Evolutionary conservation across 1,140 invertebrate species (phyloP), one percentile per base, ranked within the genome.

Genomic region (Bicyclus anynana): DNA sequence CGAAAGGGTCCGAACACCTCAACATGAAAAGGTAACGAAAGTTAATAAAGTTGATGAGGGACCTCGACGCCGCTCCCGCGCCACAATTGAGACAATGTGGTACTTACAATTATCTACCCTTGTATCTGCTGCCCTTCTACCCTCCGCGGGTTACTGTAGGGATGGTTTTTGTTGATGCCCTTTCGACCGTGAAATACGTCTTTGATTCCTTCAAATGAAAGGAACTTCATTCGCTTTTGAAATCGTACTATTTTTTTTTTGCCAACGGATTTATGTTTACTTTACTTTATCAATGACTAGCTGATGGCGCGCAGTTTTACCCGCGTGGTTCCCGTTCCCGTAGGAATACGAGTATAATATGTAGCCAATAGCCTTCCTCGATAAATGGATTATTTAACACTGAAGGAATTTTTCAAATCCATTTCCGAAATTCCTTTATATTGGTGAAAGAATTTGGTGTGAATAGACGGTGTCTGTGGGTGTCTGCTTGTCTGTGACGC

Each of bases 31-130:
- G 40, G 40, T 44, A 44, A 20, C 40, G n/a, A 14, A 44, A 44
- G 40, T 20, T 20, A 44, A 44, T 44, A 44, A 44, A 44, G 40
- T 44, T 44, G 40, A 44, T 12, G 40, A 44, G 40, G 40, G 40
- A 44, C 16, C 40, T 44, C 40, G 20, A 44, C 20, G 40, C 40
- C 4, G 7, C 10, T 5, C 4, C 2, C 2, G 3, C 4, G 37
- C 16, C 40, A 7, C 40, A 44, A 44, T 44, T 44, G 40, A 44
- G 40, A 44, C 40, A 44, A 44, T 44, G 18, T n/a, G 16, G 14
- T 20, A 44, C 40, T 44, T 16, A 44, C 16, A 44, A 44, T 44
- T 44, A 44, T 20, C 40, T 44, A 17, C 40, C 16, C 40, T 38
- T 38, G 37, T 38, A 38, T 38, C 37, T 38, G 1, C 13, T 38